Evolutionary conservation across 2,888 invertebrate species (phyloP).

Genomic region (Nowickia ferox): DNA sequence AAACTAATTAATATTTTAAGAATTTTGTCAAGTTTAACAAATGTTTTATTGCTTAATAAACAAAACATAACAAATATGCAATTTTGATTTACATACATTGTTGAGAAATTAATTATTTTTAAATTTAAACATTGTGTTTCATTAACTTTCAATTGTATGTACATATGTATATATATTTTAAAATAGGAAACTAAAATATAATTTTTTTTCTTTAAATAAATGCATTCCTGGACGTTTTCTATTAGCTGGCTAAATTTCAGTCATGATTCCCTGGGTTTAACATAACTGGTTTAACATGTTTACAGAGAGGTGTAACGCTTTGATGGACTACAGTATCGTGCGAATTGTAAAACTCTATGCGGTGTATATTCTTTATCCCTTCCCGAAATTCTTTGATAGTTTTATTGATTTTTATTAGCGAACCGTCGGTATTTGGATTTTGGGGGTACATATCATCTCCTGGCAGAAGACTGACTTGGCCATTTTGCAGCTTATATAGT

Average conservation of each 20-base stretch:
- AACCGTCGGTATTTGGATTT: slow-evolving; percentile 77
- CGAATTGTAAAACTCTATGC: slow-evolving; percentile 75
- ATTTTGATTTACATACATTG: slow-evolving; percentile 37
- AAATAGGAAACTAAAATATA: neutral
- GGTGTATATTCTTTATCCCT: slow-evolving; percentile 77
- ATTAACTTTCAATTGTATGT: slow-evolving; percentile 28
- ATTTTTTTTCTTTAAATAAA: slow-evolving; percentile 29
- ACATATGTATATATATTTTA: too few species aligned
- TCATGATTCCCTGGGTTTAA: slow-evolving; percentile 87
- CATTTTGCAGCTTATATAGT: slow-evolving; percentile 85
- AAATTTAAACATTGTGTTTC: slow-evolving; percentile 14
- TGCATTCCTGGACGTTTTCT: slow-evolving; percentile 41
- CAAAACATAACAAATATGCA: neutral
- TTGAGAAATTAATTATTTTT: neutral
- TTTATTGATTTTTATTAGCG: slow-evolving; percentile 75
- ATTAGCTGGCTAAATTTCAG: slow-evolving; percentile 4
- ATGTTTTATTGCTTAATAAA: slow-evolving; percentile 35
- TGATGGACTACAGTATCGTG: slow-evolving; percentile 72
- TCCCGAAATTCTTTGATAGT: slow-evolving; percentile 80
- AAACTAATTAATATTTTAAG: neutral
- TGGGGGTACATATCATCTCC: slow-evolving; percentile 85
- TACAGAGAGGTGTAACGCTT: slow-evolving; percentile 75
- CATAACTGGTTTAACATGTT: slow-evolving; percentile 75
- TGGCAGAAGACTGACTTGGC: slow-evolving; percentile 85
- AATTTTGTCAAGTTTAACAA: slow-evolving; percentile 12